phyloP scores from a whole-genome alignment of 2,113 vertebrate genomes.

The Thermophis baileyi region DNA sequence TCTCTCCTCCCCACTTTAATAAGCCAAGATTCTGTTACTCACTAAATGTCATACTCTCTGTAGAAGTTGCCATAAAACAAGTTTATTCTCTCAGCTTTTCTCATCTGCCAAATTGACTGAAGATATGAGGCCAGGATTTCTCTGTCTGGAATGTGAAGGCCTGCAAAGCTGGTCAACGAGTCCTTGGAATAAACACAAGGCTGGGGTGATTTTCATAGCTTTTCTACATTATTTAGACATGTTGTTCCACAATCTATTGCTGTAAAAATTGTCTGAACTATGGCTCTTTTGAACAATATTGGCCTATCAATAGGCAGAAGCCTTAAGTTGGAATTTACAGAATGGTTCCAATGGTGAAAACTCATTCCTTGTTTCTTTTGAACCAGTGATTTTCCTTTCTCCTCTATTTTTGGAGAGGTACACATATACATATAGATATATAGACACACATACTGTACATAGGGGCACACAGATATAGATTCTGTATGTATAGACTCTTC shows the following conservation, averaged over 20 bases:
- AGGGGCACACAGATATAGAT: neutral
- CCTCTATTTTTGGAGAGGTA: neutral
- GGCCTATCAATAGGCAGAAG: neutral
- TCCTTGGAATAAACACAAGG: neutral
- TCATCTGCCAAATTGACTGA: neutral
- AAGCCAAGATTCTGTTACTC: conserved; percentile 25
- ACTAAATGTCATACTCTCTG: neutral
- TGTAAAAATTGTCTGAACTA: neutral
- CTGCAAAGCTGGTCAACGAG: neutral
- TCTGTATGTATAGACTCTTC: neutral
- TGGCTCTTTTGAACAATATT: neutral
- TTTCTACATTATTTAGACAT: neutral
- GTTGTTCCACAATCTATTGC: neutral
- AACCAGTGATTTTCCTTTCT: neutral
- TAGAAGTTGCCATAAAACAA: neutral
- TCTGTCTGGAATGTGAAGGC: neutral
- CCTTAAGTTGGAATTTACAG: neutral
- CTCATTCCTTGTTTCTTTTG: neutral
- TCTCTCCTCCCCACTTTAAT: neutral
- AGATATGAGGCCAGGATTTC: neutral
- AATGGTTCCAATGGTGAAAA: neutral
- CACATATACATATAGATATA: neutral
- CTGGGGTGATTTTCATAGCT: neutral
- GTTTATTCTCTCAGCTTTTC: neutral
- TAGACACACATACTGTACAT: neutral